These are phyloP conservation scores for Rhinatrema bivittatum DNA, from an alignment of 2,797 vertebrate species.

Conservation along the genomic window DNA sequence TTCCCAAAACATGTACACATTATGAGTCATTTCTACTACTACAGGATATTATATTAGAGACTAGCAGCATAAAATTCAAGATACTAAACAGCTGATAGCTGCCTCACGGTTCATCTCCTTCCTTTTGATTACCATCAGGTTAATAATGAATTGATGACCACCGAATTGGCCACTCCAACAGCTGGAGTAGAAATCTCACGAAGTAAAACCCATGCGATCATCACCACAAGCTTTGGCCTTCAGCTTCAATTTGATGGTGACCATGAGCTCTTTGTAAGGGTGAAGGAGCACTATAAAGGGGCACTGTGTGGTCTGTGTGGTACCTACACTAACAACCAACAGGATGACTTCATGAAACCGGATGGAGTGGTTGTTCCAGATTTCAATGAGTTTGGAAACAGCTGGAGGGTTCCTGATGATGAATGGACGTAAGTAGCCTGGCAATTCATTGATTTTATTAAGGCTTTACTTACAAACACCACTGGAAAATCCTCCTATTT, in stretches of 20 bases:
- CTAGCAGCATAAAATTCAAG: no score
- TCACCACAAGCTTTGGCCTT: slow-evolving; percentile 64
- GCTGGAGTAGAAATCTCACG: slow-evolving; percentile 26
- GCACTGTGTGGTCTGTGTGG: slow-evolving; percentile 66
- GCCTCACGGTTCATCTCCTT: no score
- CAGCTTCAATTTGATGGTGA: slow-evolving; percentile 60
- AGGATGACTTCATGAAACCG: slow-evolving; percentile 50
- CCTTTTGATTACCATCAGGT: slow-evolving; percentile 56
- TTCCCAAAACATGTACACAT: no score
- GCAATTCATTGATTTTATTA: no score
- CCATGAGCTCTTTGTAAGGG: slow-evolving; percentile 63
- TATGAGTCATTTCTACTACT: no score
- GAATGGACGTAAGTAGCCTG: slow-evolving; percentile 59
- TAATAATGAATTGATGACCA: slow-evolving; percentile 32
- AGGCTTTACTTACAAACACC: no score
- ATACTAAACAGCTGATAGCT: no score
- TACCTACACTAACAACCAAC: slow-evolving; percentile 55
- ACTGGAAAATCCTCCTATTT: no score
- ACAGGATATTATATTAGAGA: no score
- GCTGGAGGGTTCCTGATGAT: slow-evolving; percentile 18
- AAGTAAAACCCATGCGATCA: slow-evolving; percentile 27
- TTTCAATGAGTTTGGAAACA: slow-evolving; percentile 9
- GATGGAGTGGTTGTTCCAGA: not conserved
- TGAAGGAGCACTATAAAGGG: slow-evolving; percentile 62
- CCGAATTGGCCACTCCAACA: slow-evolving; percentile 37